Conservation (phyloP, 2,797 vertebrate genomes). For the Crenichthys baileyi region DNA sequence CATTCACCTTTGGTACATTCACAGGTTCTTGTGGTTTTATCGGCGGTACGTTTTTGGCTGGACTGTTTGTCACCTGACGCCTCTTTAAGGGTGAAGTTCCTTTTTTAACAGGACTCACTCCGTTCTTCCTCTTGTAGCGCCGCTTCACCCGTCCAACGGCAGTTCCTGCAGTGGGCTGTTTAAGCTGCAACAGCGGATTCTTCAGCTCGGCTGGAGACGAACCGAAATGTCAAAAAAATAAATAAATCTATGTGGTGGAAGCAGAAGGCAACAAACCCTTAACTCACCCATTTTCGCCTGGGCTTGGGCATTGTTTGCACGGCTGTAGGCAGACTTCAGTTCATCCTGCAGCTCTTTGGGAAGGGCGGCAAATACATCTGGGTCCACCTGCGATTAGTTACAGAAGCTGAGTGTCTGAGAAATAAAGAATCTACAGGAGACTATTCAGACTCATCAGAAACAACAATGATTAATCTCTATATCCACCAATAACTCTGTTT, state of each 20-base stretch:
- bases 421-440: background rate
- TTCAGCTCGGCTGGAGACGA: constrained; percentile 81
- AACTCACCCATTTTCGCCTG: constrained; percentile 77
- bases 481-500: too few relatives aligned
- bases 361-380: constrained; percentile 95
- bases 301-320: constrained; percentile 75
- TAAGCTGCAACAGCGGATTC: constrained; percentile 87
- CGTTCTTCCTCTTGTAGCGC: constrained; percentile 84
- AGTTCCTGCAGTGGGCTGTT: constrained; percentile 71
- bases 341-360: constrained; percentile 95
- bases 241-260: background rate
- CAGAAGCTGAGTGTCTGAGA: background rate
- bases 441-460: background rate
- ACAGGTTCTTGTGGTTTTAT: constrained; percentile 79
- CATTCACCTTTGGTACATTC: constrained; percentile 80
- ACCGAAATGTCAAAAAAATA: background rate
- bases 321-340: constrained; percentile 90
- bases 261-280: background rate
- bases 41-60: constrained; percentile 82
- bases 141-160: constrained; percentile 83
- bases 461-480: too few relatives aligned
- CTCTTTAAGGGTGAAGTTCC: constrained; percentile 89
- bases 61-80: constrained; percentile 78
- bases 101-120: constrained; percentile 84
- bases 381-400: constrained; percentile 85